These are phyloP conservation scores for Athetis lepigone DNA, from an alignment of 2,888 invertebrate genomes.

Conservation along the genomic window DNA sequence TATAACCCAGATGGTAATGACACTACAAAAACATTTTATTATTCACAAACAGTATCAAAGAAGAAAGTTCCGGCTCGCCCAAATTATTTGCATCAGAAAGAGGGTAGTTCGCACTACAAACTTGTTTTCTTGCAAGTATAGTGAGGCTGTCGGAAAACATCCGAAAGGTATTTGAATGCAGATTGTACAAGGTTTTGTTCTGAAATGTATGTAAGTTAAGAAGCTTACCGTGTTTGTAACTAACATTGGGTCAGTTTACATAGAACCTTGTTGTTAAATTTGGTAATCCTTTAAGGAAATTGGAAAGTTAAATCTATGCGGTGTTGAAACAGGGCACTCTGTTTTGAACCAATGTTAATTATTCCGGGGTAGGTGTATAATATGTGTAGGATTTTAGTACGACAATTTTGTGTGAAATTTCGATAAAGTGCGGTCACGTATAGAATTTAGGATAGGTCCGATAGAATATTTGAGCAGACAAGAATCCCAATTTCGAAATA, in stretches of 20 bases:
- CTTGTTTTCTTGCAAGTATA: slow-evolving; percentile 69
- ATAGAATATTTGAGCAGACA: slow-evolving; percentile 31
- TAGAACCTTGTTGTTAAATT: slow-evolving; percentile 22
- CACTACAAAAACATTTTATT: slow-evolving; percentile 73
- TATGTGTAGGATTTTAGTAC: neutral
- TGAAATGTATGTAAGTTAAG: slow-evolving; percentile 55
- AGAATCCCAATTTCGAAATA: slow-evolving; percentile 32
- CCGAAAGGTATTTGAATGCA: slow-evolving; percentile 76
- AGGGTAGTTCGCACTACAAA: slow-evolving; percentile 67
- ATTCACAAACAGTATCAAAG: slow-evolving; percentile 78
- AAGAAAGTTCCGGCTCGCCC: slow-evolving; percentile 72
- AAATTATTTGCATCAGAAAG: slow-evolving; percentile 85
- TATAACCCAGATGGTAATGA: slow-evolving; percentile 65
- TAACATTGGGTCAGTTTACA: slow-evolving; percentile 35
- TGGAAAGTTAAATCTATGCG: neutral
- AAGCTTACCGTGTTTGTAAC: slow-evolving; percentile 38
- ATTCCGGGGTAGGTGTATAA: neutral
- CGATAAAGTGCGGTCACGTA: slow-evolving; percentile 23
- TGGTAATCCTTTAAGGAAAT: slow-evolving; percentile 3
- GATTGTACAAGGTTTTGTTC: slow-evolving; percentile 66
- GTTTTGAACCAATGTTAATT: slow-evolving; percentile 11
- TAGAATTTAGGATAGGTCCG: slow-evolving; percentile 29
- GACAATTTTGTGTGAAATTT: slow-evolving; percentile 23
- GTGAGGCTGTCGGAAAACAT: slow-evolving; percentile 69
- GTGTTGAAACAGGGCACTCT: neutral